Evolutionary conservation across 1,140 invertebrate species (phyloP).

Genomic region (Episyrphus balteatus): DNA sequence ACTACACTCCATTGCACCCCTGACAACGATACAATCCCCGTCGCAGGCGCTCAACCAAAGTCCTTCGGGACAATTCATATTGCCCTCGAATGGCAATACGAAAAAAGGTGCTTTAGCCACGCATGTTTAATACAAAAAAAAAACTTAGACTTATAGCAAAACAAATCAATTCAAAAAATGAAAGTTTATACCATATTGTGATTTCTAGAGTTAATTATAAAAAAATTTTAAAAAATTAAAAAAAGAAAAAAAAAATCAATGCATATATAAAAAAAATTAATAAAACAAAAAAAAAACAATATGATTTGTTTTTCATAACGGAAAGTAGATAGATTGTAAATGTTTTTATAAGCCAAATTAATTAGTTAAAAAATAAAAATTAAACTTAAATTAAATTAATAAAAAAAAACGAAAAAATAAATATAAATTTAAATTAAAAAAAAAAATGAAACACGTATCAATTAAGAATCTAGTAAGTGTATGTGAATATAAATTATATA

Average conservation of each 20-base stretch:
- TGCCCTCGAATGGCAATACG: slow-evolving; percentile 33
- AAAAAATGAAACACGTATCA: slow-evolving; percentile 21
- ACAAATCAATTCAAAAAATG: not conserved
- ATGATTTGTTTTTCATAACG: slow-evolving; percentile 8
- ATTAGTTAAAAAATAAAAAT: slow-evolving; percentile 1
- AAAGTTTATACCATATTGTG: slow-evolving; percentile 22
- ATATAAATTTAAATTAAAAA: slow-evolving; percentile 13
- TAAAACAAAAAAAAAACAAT: slow-evolving; percentile 8
- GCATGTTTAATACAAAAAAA: slow-evolving; percentile 27
- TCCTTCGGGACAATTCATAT: slow-evolving; percentile 35
- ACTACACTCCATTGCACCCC: slow-evolving; percentile 25
- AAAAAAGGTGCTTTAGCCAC: slow-evolving; percentile 34
- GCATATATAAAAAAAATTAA: not conserved
- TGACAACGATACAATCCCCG: slow-evolving; percentile 9
- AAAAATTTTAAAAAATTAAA: slow-evolving; percentile 4
- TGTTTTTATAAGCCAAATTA: not conserved
- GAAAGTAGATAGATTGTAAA: not conserved
- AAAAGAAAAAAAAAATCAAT: slow-evolving; percentile 1
- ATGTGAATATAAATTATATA: slow-evolving; percentile 9
- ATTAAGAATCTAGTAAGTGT: slow-evolving; percentile 1
- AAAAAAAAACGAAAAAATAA: slow-evolving; percentile 18
- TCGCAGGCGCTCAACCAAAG: slow-evolving; percentile 14
- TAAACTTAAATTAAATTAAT: slow-evolving; percentile 10
- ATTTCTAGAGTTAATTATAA: slow-evolving; percentile 35
- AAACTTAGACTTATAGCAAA: slow-evolving; percentile 7